phyloP scores from a whole-genome alignment of 1,140 invertebrate species.

The Zaprionus camerounensis region DNA sequence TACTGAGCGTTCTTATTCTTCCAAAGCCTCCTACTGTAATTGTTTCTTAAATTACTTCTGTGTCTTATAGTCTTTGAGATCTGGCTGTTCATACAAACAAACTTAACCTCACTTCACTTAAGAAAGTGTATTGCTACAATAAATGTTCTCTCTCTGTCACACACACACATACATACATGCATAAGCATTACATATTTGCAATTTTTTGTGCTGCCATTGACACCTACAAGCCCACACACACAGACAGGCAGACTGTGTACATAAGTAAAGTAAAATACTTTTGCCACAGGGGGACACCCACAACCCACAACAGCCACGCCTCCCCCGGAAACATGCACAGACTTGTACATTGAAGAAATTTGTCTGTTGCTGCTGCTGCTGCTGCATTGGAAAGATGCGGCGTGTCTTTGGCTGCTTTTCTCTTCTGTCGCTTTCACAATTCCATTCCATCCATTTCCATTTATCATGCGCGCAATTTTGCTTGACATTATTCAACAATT shows the following conservation, averaged over 20 bases:
- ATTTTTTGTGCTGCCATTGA: neutral
- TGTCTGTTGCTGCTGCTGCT: conserved; percentile 14
- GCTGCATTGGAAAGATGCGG: neutral
- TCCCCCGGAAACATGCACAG: neutral
- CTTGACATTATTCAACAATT: conserved; percentile 79
- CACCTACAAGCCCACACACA: neutral
- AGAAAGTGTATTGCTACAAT: neutral
- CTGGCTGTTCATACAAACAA: neutral
- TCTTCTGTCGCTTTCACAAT: conserved; percentile 32
- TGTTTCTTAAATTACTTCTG: no score
- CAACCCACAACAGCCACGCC: conserved; percentile 9
- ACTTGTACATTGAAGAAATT: conserved; percentile 17
- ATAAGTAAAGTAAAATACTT: neutral
- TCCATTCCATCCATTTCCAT: conserved; percentile 47
- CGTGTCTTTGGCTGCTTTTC: neutral
- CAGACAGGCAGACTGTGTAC: neutral
- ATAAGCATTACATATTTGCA: neutral
- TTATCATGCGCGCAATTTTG: conserved; percentile 63
- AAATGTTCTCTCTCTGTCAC: neutral
- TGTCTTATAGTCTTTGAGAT: no score
- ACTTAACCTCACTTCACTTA: neutral
- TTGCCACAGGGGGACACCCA: neutral
- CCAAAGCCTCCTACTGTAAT: no score
- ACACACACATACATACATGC: neutral
- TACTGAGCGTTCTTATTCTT: no score